Conservation (phyloP, 2,113 vertebrate genomes). For the Orycteropus afer region DNA sequence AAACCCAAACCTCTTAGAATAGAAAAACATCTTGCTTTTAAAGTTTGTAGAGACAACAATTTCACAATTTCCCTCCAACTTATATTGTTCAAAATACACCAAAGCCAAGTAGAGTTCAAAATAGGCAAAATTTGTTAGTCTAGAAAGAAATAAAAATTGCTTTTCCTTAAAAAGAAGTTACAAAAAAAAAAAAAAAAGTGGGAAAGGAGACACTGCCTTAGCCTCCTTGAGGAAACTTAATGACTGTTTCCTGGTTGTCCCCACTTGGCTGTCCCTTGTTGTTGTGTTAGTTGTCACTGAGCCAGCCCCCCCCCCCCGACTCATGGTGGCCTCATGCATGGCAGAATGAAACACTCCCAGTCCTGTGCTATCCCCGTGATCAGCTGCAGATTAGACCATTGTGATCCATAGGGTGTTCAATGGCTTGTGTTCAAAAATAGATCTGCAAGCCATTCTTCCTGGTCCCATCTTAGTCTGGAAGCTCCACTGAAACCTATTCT, state of each 20-base stretch:
- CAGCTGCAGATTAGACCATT: neutral
- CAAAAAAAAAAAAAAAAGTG: neutral
- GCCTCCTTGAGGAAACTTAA: constrained; percentile 2
- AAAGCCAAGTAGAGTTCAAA: constrained; percentile 9
- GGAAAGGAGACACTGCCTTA: neutral
- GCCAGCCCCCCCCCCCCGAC: neutral
- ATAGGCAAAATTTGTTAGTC: constrained; percentile 10
- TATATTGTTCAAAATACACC: constrained; percentile 44
- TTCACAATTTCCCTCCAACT: neutral
- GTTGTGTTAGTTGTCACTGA: neutral
- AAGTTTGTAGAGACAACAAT: neutral
- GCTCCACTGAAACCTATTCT: neutral
- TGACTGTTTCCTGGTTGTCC: neutral
- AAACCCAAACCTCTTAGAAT: neutral
- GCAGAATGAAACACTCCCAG: neutral
- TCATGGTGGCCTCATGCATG: neutral
- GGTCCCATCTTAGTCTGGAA: neutral
- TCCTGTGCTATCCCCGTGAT: neutral
- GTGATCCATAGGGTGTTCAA: neutral
- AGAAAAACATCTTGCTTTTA: neutral
- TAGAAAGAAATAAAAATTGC: constrained; percentile 40
- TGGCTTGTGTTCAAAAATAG: neutral
- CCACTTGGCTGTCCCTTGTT: neutral
- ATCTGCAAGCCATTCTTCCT: neutral
- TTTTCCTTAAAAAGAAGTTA: constrained; percentile 23